Conservation (phyloP, 2,888 invertebrate genomes). For the Pyrochroa serraticornis region DNA sequence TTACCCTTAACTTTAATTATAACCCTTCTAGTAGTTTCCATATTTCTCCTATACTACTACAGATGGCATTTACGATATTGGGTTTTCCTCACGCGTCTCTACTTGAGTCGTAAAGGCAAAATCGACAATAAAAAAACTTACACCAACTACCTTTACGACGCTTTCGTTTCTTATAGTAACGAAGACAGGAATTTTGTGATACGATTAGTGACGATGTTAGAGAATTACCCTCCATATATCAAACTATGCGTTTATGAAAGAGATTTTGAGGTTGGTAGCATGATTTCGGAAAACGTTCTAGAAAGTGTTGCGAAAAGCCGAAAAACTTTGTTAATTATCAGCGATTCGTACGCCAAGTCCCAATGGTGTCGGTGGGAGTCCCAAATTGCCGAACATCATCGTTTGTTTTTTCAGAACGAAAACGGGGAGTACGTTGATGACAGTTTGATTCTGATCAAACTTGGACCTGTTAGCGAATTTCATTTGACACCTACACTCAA, state of each 20-base stretch:
- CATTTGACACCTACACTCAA: conserved; percentile 66
- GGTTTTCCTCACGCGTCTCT: conserved; percentile 63
- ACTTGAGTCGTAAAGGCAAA: conserved; percentile 58
- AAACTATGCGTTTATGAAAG: conserved; percentile 73
- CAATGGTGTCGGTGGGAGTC: conserved; percentile 78
- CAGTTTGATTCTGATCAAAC: conserved; percentile 66
- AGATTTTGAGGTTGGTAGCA: conserved; percentile 69
- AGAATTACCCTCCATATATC: conserved; percentile 64
- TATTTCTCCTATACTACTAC: conserved; percentile 53
- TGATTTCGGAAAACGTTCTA: conserved; percentile 70
- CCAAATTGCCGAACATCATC: conserved; percentile 70
- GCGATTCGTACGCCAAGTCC: conserved; percentile 71
- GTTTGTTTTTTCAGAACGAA: conserved; percentile 63
- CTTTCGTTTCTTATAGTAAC: conserved; percentile 67
- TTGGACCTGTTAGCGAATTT: conserved; percentile 64
- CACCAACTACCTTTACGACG: conserved; percentile 62
- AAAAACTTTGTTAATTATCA: conserved; percentile 70
- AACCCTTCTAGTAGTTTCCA: conserved; percentile 58
- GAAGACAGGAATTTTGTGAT: conserved; percentile 68
- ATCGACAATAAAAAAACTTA: conserved; percentile 36
- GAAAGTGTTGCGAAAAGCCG: conserved; percentile 69
- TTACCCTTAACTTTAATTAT: conserved; percentile 39
- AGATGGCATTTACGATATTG: conserved; percentile 63
- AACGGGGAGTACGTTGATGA: conserved; percentile 61
- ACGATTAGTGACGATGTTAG: conserved; percentile 65